A percentile compares a stretch with the other conserved stretches of the same genome.
Conservation (phyloP, 30 jellyfish, hydroid and myxozoan genomes). For the Clytia hemisphaerica region DNA sequence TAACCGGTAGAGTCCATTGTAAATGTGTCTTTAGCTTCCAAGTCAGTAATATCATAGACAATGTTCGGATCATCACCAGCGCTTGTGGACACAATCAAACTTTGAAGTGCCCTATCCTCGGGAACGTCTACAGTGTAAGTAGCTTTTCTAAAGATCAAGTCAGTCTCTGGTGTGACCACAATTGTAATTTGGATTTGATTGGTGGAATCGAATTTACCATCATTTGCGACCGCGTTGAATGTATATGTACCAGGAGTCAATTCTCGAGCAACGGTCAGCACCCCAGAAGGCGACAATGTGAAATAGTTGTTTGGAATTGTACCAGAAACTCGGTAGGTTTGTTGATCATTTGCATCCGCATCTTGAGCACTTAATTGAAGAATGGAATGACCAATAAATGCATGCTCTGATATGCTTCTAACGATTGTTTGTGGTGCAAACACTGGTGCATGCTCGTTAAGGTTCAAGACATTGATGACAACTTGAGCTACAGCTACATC, state of each 20-base stretch:
- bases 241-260: constrained; percentile 46
- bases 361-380: constrained; percentile 61
- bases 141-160: constrained; percentile 37
- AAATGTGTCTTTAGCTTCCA: no score
- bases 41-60: no score
- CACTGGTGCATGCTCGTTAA: constrained; percentile 71
- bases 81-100: neutral
- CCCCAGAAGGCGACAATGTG: neutral
- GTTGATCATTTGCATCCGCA: constrained; percentile 49
- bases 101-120: constrained; percentile 24
- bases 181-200: constrained; percentile 4
- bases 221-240: constrained; percentile 15
- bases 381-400: constrained; percentile 53
- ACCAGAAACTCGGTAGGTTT: constrained; percentile 24
- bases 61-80: no score
- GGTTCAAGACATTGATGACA: constrained; percentile 47
- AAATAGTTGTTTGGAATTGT: neutral
- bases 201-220: neutral
- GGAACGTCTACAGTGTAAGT: constrained; percentile 42
- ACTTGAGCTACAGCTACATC: constrained; percentile 55
- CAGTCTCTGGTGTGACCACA: neutral
- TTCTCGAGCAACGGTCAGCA: neutral
- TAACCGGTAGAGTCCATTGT: no score
- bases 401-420: constrained; percentile 64
- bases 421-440: constrained; percentile 35